Evolutionary conservation across 1,140 invertebrate genomes (phyloP).

Genomic region (Agrilus planipennis): DNA sequence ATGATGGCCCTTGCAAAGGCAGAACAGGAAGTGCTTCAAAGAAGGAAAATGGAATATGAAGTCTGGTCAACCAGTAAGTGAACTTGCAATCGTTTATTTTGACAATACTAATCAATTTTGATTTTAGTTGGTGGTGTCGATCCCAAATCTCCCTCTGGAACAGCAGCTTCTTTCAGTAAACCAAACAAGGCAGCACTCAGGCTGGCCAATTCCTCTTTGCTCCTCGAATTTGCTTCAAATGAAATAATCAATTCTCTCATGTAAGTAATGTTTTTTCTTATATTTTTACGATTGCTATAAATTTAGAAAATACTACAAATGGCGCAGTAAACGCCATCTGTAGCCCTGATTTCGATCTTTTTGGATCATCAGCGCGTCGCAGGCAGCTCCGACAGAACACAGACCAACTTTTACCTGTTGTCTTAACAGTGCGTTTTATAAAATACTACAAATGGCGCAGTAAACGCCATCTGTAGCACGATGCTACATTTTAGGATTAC

Average conservation of each 20-base stretch:
- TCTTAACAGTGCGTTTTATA: no score
- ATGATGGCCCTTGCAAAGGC: conserved; percentile 60
- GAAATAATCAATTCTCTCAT: conserved; percentile 62
- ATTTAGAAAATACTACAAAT: no score
- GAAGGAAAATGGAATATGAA: conserved; percentile 64
- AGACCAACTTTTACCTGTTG: no score
- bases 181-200: conserved; percentile 70
- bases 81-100: no score
- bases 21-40: conserved; percentile 54
- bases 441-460: no score
- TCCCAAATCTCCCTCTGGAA: conserved; percentile 73
- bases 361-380: no score
- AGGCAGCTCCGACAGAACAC: no score
- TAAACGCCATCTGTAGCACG: no score
- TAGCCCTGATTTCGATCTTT: no score
- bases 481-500: no score
- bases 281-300: no score
- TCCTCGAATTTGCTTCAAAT: conserved; percentile 76
- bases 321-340: no score
- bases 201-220: conserved; percentile 75
- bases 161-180: conserved; percentile 76
- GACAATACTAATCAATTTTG: background rate
- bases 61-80: conserved; percentile 53
- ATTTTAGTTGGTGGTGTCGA: conserved; percentile 59
- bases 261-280: conserved; percentile 29